Conservation (phyloP, 2,888 invertebrate species). For the Drosophila pullipes region DNA sequence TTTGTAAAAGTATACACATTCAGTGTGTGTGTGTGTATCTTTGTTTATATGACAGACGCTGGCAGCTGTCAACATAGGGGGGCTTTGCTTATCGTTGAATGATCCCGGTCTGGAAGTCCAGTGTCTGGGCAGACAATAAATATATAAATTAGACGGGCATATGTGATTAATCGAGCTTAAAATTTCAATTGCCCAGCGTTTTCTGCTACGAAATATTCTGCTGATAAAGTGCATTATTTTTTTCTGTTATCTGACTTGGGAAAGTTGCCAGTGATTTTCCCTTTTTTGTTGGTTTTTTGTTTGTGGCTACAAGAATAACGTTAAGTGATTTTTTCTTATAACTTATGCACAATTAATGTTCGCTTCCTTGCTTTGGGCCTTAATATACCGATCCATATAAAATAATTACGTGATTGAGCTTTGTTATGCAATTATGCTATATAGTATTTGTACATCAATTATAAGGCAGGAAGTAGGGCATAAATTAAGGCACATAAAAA, state of each 20-base stretch:
- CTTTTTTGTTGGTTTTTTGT: background rate
- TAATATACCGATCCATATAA: constrained; percentile 18
- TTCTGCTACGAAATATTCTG: constrained; percentile 22
- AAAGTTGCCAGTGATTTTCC: constrained; percentile 13
- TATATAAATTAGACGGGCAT: constrained; percentile 13
- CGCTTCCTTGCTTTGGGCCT: constrained; percentile 37
- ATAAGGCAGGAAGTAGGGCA: constrained; percentile 61
- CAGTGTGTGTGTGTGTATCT: background rate
- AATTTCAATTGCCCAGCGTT: constrained; percentile 53
- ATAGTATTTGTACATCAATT: constrained; percentile 28
- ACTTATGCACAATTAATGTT: constrained; percentile 41
- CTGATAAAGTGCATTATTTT: constrained; percentile 55
- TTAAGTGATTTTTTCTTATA: constrained; percentile 44
- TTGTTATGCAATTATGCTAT: constrained; percentile 35
- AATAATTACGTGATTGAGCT: constrained; percentile 24
- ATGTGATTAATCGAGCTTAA: constrained; percentile 66
- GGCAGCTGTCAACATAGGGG: constrained; percentile 54
- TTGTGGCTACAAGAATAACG: constrained; percentile 23
- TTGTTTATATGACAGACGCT: constrained; percentile 21
- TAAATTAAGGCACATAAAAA: constrained; percentile 57
- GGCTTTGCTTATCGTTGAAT: constrained; percentile 64
- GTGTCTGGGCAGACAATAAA: constrained; percentile 25
- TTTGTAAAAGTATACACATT: background rate
- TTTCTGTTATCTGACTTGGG: constrained; percentile 42
- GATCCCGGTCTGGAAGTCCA: constrained; percentile 43